These are phyloP conservation scores for Orbicella faveolata DNA, from an alignment of 64 coral and sea anemone species.

Conservation along the genomic window DNA sequence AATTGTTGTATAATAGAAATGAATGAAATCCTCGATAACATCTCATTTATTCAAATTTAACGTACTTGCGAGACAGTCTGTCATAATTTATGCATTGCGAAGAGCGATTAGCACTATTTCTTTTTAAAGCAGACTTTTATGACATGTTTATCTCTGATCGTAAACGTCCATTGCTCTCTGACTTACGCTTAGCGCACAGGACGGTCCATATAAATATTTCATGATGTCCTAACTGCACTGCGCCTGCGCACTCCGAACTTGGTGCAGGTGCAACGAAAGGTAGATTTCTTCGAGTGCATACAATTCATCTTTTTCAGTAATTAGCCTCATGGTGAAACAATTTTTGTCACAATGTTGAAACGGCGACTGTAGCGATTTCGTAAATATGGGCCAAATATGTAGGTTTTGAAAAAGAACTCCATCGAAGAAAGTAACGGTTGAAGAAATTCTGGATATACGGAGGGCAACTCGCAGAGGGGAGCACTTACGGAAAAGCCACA, in stretches of 20 bases:
- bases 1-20: background rate
- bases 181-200: background rate
- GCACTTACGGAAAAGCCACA: constrained; percentile 22
- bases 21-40: background rate
- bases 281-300: constrained; percentile 9
- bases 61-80: background rate
- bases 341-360: background rate
- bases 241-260: background rate
- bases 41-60: background rate
- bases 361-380: background rate
- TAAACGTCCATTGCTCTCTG: background rate
- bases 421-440: constrained; percentile 19
- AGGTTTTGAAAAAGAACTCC: background rate
- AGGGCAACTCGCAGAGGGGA: constrained; percentile 17
- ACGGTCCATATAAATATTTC: constrained; percentile 26
- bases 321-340: constrained; percentile 7
- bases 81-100: background rate
- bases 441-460: background rate
- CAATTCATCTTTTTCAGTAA: constrained; percentile 32
- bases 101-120: background rate
- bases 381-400: background rate
- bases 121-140: background rate
- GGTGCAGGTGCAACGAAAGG: constrained; percentile 8
- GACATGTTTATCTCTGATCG: background rate
- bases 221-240: background rate